Evolutionary conservation across 2,888 invertebrate species (phyloP), one percentile per base, ranked within the genome.

Genomic region (Zootermopsis nevadensis): DNA sequence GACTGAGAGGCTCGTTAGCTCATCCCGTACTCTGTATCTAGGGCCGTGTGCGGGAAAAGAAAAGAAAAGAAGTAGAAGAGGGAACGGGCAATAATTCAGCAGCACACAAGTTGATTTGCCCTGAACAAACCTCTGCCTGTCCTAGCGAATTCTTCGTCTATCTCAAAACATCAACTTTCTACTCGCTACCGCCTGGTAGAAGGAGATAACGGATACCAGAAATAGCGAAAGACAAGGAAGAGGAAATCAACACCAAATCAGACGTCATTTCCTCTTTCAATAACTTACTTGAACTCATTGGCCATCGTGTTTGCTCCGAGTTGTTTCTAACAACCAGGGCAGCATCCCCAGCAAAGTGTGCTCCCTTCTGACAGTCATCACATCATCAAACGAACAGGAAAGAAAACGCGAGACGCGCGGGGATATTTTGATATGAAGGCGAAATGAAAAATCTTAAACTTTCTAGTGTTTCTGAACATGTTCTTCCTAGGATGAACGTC

Each of bases 221-320:
- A 48, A 19, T 22, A 48, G 48, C 27, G 22, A 22, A 42, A 48
- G 1, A 48, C 30, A 53, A 55, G n/a, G 27, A 77, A 55, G 53
- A 55, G 33, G 66, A 33, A 79, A 60, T 79, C 79, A 79, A 79
- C 79, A 79, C 79, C 79, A 79, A 79, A 79, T 79, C 79, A 79
- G 66, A 79, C 66, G 66, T 79, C 79, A 79, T 79, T 79, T 79
- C 80, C 80, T 53, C 83, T 69, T 10, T 60, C 74, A 48, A 35
- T 66, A 53, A 66, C 72, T 72, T 77, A 42, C 77, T 72, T 77
- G 72, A 67, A 79, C 72, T 66, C 72, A 35, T 67, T 31, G 67
- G 30, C 82, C 82, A 60, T 48, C 42, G 83, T 66, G 80, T 83
- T 80, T 79, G 77, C 77, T 81, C 76, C 66, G 38, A n/a, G 38